These are phyloP conservation scores for Leistus spinibarbis DNA, from an alignment of 2,888 invertebrate species.

Conservation along the genomic window DNA sequence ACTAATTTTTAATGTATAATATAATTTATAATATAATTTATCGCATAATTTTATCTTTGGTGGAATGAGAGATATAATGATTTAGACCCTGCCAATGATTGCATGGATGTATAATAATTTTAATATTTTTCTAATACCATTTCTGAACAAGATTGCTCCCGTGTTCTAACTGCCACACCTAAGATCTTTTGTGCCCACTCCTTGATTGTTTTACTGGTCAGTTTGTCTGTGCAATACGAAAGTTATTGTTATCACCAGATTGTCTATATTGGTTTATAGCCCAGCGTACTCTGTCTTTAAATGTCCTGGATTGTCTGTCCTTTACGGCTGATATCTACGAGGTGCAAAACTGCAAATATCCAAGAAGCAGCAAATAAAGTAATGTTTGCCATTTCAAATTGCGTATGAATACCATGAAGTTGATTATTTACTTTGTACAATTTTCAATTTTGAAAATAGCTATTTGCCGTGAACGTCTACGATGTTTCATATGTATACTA, in stretches of 20 bases:
- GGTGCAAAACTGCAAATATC: not conserved
- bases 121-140: not conserved
- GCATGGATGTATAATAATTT: not conserved
- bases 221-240: conserved; percentile 16
- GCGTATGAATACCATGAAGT: not conserved
- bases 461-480: no score
- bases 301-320: not conserved
- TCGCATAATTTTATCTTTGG: no score
- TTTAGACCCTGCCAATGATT: no score
- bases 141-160: not conserved
- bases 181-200: conserved; percentile 19
- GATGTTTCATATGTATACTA: no score
- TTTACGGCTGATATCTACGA: not conserved
- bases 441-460: no score
- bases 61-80: no score
- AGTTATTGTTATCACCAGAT: conserved; percentile 27
- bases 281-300: not conserved
- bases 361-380: not conserved
- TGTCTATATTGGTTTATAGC: not conserved
- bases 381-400: not conserved
- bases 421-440: no score
- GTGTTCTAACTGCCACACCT: conserved; percentile 20
- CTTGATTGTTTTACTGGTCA: conserved; percentile 22
- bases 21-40: no score
- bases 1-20: no score